Conservation (phyloP, 1,140 invertebrate species). For the Drosophila nebulosa region DNA sequence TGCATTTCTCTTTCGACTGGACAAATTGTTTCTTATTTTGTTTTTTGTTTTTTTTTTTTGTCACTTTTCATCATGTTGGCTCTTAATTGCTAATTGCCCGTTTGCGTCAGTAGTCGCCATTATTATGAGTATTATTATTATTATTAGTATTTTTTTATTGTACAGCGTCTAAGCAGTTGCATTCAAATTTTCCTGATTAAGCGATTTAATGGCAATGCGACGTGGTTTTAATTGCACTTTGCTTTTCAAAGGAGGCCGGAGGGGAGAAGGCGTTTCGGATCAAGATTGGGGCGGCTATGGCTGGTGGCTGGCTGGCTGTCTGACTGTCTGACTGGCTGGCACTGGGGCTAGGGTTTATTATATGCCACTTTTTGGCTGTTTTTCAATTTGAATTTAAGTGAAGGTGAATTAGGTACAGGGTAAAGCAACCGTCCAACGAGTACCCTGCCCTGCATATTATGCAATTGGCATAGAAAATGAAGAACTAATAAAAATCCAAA, state of each 20-base stretch:
- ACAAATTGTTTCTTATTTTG: background rate
- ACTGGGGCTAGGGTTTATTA: background rate
- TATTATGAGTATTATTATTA: slow-evolving; percentile 1
- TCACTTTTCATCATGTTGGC: slow-evolving; percentile 34
- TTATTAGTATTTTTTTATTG: background rate
- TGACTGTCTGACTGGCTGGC: background rate
- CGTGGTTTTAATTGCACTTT: slow-evolving; percentile 73
- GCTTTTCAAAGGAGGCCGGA: no score
- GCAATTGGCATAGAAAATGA: slow-evolving; percentile 42
- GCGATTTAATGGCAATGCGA: slow-evolving; percentile 68
- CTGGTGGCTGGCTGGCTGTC: background rate
- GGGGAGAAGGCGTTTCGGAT: background rate
- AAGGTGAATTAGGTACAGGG: background rate
- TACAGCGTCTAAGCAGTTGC: slow-evolving; percentile 40
- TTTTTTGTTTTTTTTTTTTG: background rate
- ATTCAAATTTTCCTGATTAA: slow-evolving; percentile 78
- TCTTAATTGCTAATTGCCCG: slow-evolving; percentile 76
- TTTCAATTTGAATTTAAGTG: background rate
- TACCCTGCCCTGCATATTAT: slow-evolving; percentile 20
- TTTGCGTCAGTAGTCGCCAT: slow-evolving; percentile 57
- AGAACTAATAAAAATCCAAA: background rate
- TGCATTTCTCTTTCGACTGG: background rate
- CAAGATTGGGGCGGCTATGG: slow-evolving; percentile 18
- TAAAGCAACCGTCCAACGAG: no score
- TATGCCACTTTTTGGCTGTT: background rate